Conservation (phyloP, 30 jellyfish, hydroid and myxozoan genomes). For the Hydra vulgaris region DNA sequence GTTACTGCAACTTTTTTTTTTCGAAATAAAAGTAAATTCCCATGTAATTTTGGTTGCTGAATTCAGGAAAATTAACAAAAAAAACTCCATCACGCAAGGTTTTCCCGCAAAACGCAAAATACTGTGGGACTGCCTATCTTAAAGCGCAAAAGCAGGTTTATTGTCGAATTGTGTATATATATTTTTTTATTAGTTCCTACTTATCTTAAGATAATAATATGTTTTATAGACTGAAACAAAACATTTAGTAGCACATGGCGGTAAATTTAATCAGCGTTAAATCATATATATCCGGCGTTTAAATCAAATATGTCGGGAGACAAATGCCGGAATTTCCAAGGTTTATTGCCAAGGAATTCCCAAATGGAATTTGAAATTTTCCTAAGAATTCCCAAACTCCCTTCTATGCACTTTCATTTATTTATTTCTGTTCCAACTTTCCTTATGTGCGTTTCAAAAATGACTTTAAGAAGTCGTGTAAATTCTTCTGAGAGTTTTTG, state of each 20-base stretch:
- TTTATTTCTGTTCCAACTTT: neutral
- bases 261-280: neutral
- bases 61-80: neutral
- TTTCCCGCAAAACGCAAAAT: neutral
- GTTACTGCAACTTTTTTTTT: neutral
- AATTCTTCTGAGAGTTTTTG: neutral
- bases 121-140: neutral
- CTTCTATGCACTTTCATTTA: neutral
- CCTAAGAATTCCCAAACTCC: neutral
- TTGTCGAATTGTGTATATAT: neutral
- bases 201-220: neutral
- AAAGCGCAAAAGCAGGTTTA: neutral
- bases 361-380: too few relatives aligned
- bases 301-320: neutral
- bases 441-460: neutral
- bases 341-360: neutral
- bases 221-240: neutral
- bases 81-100: neutral
- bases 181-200: neutral
- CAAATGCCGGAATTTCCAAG: neutral
- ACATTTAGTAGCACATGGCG: neutral
- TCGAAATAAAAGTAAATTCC: neutral
- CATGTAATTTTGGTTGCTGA: neutral
- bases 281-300: neutral
- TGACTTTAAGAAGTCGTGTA: neutral